Percentiles rank a stretch among this genome's conserved stretches.
These are phyloP conservation scores for Drosophila formosana DNA, from an alignment of 2,888 invertebrate species.

Conservation along the genomic window DNA sequence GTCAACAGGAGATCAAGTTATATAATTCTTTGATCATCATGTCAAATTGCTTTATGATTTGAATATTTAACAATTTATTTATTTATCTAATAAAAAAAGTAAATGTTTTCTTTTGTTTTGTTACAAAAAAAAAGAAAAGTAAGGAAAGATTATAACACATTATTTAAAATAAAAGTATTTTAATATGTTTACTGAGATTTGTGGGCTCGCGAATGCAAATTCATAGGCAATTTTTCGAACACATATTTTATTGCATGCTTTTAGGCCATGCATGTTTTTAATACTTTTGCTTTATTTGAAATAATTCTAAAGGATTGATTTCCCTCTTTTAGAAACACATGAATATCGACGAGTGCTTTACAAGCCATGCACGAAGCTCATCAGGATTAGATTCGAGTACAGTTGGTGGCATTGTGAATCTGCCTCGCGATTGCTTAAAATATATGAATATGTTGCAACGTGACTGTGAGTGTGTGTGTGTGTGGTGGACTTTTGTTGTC, in stretches of 20 bases:
- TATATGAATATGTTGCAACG: conserved; percentile 3
- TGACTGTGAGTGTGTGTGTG: background rate
- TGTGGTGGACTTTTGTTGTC: conserved; percentile 35
- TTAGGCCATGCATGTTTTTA: conserved; percentile 34
- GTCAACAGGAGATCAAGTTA: too few species aligned
- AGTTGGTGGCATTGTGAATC: background rate
- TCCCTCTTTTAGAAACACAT: background rate
- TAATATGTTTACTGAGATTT: background rate
- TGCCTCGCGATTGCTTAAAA: background rate
- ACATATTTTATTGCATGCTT: conserved; percentile 46
- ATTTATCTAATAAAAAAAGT: too few species aligned
- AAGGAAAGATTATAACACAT: too few species aligned
- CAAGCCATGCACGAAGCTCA: background rate
- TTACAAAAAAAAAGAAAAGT: too few species aligned
- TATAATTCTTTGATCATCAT: too few species aligned
- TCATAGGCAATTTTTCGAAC: background rate
- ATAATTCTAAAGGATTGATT: background rate
- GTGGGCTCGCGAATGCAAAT: background rate
- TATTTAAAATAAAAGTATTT: background rate
- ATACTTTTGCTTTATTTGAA: background rate
- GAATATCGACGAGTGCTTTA: background rate
- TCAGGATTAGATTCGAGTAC: background rate
- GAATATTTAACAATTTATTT: too few species aligned
- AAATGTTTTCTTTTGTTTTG: too few species aligned
- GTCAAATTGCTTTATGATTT: too few species aligned